Evolutionary conservation across 35 echinoderm and acorn worm species (phyloP), one percentile per base, ranked within the genome.

Genomic region (Heliocidaris tuberculata): DNA sequence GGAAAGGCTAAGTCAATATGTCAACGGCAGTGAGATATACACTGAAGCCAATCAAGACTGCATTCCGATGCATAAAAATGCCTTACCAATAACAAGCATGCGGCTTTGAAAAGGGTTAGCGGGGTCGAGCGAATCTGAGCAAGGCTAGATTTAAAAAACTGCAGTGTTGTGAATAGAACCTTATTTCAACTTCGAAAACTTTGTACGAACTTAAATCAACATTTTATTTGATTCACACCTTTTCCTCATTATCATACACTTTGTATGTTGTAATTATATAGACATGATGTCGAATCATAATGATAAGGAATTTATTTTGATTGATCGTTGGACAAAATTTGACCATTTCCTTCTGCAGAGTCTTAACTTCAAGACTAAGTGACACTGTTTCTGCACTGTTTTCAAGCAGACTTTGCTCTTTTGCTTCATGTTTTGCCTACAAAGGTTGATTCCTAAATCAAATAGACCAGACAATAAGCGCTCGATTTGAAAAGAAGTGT

Each of bases 371-470:
- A 7, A 78, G 65, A 78, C 65, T 8, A 78, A 21, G 1, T n/a
- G 65, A n/a, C 19, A 4, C 17, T 24, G 65, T 78, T 78, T 78
- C 65, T 78, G 19, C 27, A 78, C 65, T 78, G 65, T 78, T 78
- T 78, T 78, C 19, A n/a, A 27, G 65, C 27, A 78, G 65, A 78
- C 65, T 78, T 78, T 78, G 65, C 65, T 78, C 65, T 78, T 78
- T 78, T 78, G 21, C 65, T 78, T n/a, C 65, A 78, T 78, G 65
- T 78, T 78, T 78, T 78, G 65, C 65, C 21, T 78, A n/a, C 65
- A 78, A 78, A 78, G 27, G 65, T 78, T 78, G 19, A n/a, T 78
- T 78, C 65, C 65, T 78, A 78, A 78, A 78, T 78, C 65, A 78
- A 78, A 78, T n/a, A 78, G 65, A 78, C 5, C 65, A 78, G 65